Base-by-base conservation (phyloP, 2,888 invertebrate species). In the Drosophila nr. perissopoda region DNA sequence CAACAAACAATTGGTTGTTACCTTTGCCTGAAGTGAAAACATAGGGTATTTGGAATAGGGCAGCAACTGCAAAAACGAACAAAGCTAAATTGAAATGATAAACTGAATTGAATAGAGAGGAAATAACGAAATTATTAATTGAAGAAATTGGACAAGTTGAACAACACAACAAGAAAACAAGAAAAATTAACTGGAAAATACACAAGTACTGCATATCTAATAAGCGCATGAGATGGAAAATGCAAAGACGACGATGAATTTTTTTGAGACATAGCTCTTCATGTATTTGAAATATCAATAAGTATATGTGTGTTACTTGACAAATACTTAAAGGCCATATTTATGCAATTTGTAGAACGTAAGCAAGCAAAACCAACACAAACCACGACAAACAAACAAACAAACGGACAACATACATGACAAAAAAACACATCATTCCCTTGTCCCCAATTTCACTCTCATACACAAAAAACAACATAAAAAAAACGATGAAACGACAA, bases 321-420 rank as follows among this genome's bases (percentile, higher is more conserved):
- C 38, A 58, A 57, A 83, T 65, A 78, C 76, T 75, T 82, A 82
- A 88, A 90, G 89, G 87, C 87, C 87, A 87, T 87, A 87, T 90
- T 90, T 80, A 83, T 86, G 84, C 88, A 83, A 85, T 89, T 85
- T 70, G 63, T 85, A 83, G 76, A 64, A 75, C 49, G 38, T 87
- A 89, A 87, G 86, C 69, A 72, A 78, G 62, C 66, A 69, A 63
- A 59, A 63, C 68, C 54, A 60, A 63, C 63, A 70, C 59, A 65
- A 40, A 60, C 21, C 18, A 48, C 31, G 11, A 42, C 42, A 21
- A 57, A 40, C 3, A 38, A 38, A 60, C 42, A 52, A 56, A 63
- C 56, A 31, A 54, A 45, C 2, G 38, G 45, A 59, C 40, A 48
- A 56, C 25, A 52, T 33, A 34, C 25, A 68, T 6, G 25, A 49